Conservation (phyloP, 2,797 vertebrate species). For the Acanthis flammea region DNA sequence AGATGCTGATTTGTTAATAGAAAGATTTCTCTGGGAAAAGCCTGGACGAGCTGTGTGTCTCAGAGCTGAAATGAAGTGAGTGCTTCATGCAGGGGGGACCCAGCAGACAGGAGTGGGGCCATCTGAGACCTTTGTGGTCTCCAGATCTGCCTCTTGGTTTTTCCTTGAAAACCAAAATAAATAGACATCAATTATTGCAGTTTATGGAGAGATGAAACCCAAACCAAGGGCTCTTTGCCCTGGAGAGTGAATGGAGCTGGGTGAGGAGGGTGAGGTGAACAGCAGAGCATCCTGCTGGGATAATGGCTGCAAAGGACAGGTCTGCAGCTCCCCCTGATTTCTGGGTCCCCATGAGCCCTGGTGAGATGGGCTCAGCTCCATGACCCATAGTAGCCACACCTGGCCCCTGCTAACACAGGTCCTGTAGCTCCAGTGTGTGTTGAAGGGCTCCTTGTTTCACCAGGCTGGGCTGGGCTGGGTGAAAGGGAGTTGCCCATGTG, state of each 20-base stretch:
- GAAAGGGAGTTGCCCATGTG: neutral
- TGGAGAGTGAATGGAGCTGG: neutral
- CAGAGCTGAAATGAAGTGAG: neutral
- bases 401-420: neutral
- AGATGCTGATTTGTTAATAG: neutral
- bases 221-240: neutral
- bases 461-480: neutral
- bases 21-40: neutral
- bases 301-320: neutral
- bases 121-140: neutral
- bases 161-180: neutral
- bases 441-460: neutral
- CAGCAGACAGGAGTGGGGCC: neutral
- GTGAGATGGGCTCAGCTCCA: neutral
- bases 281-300: neutral
- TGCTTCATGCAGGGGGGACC: neutral
- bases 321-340: neutral
- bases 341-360: neutral
- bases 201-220: neutral
- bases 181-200: neutral
- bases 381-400: fast-evolving
- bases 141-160: neutral
- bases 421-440: neutral
- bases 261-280: neutral
- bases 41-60: neutral